Conservation (phyloP, 2,888 invertebrate species). For the Hylaea fasciaria region DNA sequence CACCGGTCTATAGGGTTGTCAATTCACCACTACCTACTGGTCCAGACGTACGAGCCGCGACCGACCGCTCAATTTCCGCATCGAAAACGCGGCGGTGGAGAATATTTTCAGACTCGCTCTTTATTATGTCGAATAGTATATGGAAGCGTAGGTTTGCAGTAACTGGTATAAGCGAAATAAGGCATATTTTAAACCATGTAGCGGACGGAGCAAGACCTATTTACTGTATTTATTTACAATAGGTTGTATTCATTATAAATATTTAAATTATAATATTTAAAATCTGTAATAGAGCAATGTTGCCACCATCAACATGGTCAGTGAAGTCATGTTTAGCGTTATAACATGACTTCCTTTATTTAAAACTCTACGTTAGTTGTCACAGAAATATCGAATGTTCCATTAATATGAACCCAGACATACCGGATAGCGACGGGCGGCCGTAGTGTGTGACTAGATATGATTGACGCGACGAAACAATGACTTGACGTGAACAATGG, state of each 20-base stretch:
- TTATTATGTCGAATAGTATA: not conserved
- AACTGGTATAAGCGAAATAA: no score
- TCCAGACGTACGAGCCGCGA: conserved; percentile 16
- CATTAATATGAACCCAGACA: no score
- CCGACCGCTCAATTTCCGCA: conserved; percentile 56
- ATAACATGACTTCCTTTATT: not conserved
- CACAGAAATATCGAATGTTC: conserved; percentile 6
- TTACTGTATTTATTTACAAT: no score
- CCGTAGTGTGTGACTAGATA: conserved; percentile 61
- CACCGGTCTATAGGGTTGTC: conserved; percentile 18
- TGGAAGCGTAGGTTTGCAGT: no score
- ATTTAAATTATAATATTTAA: no score
- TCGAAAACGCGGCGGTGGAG: conserved; percentile 39
- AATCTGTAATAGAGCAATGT: no score
- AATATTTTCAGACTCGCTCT: conserved; percentile 1
- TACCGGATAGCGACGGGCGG: conserved; percentile 38
- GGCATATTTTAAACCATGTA: no score
- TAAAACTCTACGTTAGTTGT: not conserved
- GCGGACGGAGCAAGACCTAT: no score
- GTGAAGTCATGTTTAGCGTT: no score
- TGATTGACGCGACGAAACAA: conserved; percentile 54
- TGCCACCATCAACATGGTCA: no score
- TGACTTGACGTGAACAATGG: conserved; percentile 55
- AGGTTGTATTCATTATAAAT: no score
- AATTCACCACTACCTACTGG: conserved; percentile 3